Conservation (phyloP, 2,888 invertebrate genomes). For the Meghimatium bilineatum region DNA sequence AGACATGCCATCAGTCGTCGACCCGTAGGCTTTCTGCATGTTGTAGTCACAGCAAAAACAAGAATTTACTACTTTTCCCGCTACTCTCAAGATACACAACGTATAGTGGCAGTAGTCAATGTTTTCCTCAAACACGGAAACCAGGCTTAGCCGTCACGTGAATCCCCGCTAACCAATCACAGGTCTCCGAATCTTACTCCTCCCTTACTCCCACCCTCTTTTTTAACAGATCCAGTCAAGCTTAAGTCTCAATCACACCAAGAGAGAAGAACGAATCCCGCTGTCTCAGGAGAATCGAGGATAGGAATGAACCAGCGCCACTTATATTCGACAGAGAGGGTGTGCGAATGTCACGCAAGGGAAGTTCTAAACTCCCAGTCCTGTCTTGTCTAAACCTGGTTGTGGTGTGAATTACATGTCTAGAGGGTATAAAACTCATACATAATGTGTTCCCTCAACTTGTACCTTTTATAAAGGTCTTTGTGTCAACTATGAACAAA, state of each 20-base stretch:
- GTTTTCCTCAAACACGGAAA: conserved; percentile 15
- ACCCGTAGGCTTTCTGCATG: conserved; percentile 45
- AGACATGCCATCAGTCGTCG: conserved; percentile 26
- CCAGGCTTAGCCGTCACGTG: conserved; percentile 44
- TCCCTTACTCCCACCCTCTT: conserved; percentile 38
- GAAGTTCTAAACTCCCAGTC: not conserved
- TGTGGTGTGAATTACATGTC: not conserved
- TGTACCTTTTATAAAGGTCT: not conserved
- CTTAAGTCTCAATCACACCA: not conserved
- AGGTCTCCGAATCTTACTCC: conserved; percentile 12
- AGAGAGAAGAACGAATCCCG: not conserved
- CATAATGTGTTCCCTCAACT: not conserved
- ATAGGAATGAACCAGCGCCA: conserved; percentile 25
- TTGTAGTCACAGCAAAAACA: conserved; percentile 29
- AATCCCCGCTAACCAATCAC: conserved; percentile 42
- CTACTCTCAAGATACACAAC: conserved; percentile 11
- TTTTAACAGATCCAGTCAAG: conserved; percentile 8
- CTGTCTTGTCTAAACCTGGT: not conserved
- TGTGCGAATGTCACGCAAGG: not conserved
- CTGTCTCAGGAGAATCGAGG: not conserved
- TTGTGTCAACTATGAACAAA: not conserved
- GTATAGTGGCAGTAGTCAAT: conserved; percentile 47
- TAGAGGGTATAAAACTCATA: conserved; percentile 10
- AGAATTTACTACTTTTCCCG: conserved; percentile 34
- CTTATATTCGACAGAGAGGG: not conserved